These are phyloP conservation scores for Pelodiscus sinensis DNA, from an alignment of 2,113 vertebrate species.

Conservation along the genomic window DNA sequence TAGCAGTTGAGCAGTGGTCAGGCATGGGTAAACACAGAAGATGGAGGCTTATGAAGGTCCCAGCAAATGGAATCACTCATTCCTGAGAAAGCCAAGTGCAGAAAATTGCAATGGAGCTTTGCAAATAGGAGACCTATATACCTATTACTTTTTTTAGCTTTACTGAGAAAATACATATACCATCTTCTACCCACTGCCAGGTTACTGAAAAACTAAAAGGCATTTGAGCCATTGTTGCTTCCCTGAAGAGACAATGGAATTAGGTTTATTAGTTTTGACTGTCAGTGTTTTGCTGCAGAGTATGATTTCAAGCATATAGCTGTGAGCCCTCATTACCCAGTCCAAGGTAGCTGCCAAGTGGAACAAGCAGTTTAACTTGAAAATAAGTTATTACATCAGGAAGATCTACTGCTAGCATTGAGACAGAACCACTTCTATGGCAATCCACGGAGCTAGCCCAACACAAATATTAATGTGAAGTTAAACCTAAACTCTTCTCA, in stretches of 20 bases:
- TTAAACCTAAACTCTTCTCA: not conserved
- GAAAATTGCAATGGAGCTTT: not conserved
- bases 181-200: not conserved
- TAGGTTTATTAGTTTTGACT: not conserved
- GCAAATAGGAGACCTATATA: not conserved
- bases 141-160: not conserved
- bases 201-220: not conserved
- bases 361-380: not conserved
- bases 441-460: not conserved
- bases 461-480: not conserved
- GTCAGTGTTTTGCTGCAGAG: fast-evolving
- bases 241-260: not conserved
- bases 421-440: not conserved
- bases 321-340: not conserved
- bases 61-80: not conserved
- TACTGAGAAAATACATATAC: not conserved
- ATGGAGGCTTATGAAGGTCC: not conserved
- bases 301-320: not conserved
- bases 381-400: not conserved
- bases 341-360: fast-evolving
- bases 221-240: not conserved
- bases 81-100: not conserved
- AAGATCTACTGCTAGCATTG: not conserved
- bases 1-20: not conserved
- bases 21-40: not conserved